Conservation (phyloP, 2,888 invertebrate species). For the Tricholauxania praeusta region DNA sequence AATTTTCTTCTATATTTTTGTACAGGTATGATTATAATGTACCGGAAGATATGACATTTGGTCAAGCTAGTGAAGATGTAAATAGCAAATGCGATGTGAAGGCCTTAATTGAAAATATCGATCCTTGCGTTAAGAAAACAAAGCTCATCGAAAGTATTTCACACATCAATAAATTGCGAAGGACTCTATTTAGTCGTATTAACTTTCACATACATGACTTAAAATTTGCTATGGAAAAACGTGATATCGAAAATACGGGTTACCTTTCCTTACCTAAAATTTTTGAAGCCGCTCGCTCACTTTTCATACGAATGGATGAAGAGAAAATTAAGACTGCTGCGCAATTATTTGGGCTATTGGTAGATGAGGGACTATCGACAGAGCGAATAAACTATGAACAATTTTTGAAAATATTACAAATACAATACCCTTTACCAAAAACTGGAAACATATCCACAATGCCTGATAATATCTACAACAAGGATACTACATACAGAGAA, state of each 20-base stretch:
- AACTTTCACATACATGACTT: slow-evolving; percentile 54
- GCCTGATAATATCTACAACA: slow-evolving; percentile 47
- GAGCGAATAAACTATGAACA: slow-evolving; percentile 52
- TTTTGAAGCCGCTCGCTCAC: slow-evolving; percentile 48
- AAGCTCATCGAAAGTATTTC: slow-evolving; percentile 49
- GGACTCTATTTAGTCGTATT: slow-evolving; percentile 47
- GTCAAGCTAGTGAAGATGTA: slow-evolving; percentile 32
- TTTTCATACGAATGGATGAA: slow-evolving; percentile 49
- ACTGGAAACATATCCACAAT: slow-evolving; percentile 43
- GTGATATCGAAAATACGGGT: slow-evolving; percentile 50
- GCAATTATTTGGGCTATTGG: slow-evolving; percentile 51
- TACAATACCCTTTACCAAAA: slow-evolving; percentile 53
- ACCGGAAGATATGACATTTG: slow-evolving; percentile 47
- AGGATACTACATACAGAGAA: slow-evolving; percentile 58
- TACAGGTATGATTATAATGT: slow-evolving; percentile 42
- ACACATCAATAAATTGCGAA: slow-evolving; percentile 54
- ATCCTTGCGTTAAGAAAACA: slow-evolving; percentile 46
- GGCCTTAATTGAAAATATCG: slow-evolving; percentile 51
- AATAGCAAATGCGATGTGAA: slow-evolving; percentile 49
- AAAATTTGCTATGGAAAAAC: slow-evolving; percentile 47
- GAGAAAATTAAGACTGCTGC: slow-evolving; percentile 49
- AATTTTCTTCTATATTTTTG: background rate
- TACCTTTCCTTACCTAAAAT: slow-evolving; percentile 47
- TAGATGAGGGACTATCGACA: slow-evolving; percentile 46
- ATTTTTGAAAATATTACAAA: slow-evolving; percentile 52